Conservation (phyloP, 2,888 invertebrate genomes). For the Caenorhabditis plicata region DNA sequence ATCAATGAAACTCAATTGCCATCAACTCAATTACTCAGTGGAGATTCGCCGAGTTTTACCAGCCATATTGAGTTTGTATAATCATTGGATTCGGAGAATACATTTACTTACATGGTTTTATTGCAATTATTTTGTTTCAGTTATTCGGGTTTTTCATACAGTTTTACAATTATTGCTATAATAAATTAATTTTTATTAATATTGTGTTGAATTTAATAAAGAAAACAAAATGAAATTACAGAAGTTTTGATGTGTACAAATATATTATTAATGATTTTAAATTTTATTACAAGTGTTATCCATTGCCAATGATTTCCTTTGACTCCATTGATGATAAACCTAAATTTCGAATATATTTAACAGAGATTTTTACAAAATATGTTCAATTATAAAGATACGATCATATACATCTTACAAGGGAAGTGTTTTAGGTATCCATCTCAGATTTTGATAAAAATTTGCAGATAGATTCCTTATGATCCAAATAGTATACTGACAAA, state of each 20-base stretch:
- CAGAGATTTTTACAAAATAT: too few relatives aligned
- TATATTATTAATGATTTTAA: not conserved
- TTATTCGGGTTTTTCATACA: slow-evolving; percentile 1
- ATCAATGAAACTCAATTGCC: slow-evolving; percentile 21
- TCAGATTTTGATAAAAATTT: too few relatives aligned
- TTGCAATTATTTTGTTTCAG: slow-evolving; percentile 1
- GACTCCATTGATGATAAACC: slow-evolving; percentile 27
- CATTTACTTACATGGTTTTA: not conserved
- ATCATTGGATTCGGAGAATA: not conserved
- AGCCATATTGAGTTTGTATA: slow-evolving; percentile 30
- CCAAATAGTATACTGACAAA: not conserved
- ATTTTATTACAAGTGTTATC: not conserved
- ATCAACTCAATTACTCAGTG: slow-evolving; percentile 21
- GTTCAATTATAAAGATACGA: too few relatives aligned
- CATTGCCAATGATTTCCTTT: slow-evolving; percentile 9
- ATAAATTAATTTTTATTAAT: not conserved
- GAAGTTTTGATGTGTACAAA: not conserved
- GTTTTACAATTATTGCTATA: not conserved
- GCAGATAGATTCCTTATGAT: not conserved
- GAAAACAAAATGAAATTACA: slow-evolving; percentile 2
- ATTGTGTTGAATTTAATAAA: not conserved
- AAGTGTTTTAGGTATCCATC: too few relatives aligned
- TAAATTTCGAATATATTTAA: too few relatives aligned
- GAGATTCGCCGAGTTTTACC: slow-evolving; percentile 27
- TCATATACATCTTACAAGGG: too few relatives aligned